Percentiles rank a stretch among this genome's conserved stretches.
Conservation (phyloP, 1,140 invertebrate genomes). For the Drosophila serrata region DNA sequence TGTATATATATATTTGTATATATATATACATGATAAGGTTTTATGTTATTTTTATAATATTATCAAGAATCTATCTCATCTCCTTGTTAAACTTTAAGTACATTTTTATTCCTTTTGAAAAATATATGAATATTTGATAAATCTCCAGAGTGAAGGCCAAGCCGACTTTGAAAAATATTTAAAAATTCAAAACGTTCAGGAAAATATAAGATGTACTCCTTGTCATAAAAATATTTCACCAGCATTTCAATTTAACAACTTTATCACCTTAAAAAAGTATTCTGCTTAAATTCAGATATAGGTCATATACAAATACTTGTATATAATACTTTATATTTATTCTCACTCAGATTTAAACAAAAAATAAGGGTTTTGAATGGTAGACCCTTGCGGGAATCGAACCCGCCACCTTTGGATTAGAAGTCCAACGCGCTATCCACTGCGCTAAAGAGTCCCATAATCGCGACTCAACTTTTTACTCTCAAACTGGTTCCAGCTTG, state of each 20-base stretch:
- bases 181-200: too few species aligned
- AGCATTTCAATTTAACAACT: neutral
- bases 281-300: neutral
- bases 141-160: too few species aligned
- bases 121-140: too few species aligned
- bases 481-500: neutral
- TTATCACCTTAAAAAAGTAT: neutral
- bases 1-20: neutral
- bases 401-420: conserved; percentile 89
- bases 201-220: too few species aligned
- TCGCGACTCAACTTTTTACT: neutral
- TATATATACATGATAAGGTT: neutral
- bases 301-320: too few species aligned
- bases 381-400: conserved; percentile 88
- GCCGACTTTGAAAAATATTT: too few species aligned
- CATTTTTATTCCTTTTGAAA: too few species aligned
- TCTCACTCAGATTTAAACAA: neutral
- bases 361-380: conserved; percentile 42
- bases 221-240: too few species aligned
- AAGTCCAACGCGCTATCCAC: conserved; percentile 88
- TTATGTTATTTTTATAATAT: neutral
- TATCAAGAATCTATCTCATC: neutral
- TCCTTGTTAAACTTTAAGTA: too few species aligned
- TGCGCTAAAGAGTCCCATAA: conserved; percentile 86
- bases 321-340: neutral